A percentile compares a stretch with the other conserved stretches of the same genome.
Evolutionary conservation across 2,888 invertebrate species (phyloP).

Genomic region (Adela reaumurella): DNA sequence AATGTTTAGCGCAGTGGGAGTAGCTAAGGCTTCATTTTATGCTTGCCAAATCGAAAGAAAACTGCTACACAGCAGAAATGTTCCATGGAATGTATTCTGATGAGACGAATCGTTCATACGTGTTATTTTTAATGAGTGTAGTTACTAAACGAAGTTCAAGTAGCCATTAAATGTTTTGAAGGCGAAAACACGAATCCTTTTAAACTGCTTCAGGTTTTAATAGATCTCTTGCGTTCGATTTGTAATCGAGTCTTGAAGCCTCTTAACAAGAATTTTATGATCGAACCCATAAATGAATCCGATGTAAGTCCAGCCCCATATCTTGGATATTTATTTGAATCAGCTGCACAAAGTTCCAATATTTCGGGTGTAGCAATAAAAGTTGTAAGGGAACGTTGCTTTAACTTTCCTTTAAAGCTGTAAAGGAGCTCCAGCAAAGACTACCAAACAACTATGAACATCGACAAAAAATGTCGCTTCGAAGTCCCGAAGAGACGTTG

Average conservation of each 20-base stretch:
- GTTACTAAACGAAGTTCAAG: conserved; percentile 10
- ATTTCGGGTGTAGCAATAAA: neutral
- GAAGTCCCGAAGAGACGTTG: conserved; percentile 7
- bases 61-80: conserved; percentile 16
- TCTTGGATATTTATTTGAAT: conserved; percentile 5
- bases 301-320: conserved; percentile 4
- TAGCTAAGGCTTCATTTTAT: conserved; percentile 16
- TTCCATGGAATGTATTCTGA: conserved; percentile 13
- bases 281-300: conserved; percentile 4
- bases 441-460: conserved; percentile 9
- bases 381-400: neutral
- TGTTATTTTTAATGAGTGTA: conserved; percentile 8
- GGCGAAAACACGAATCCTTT: conserved; percentile 4
- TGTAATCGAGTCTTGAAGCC: conserved; percentile 1
- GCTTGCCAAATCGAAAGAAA: conserved; percentile 8
- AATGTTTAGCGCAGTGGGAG: conserved; percentile 18
- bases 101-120: conserved; percentile 9
- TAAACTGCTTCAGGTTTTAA: neutral
- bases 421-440: conserved; percentile 8
- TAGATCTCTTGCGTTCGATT: conserved; percentile 1
- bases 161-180: conserved; percentile 7
- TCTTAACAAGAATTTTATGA: conserved; percentile 3
- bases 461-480: conserved; percentile 9
- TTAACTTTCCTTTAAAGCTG: conserved; percentile 7
- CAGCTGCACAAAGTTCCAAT: conserved; percentile 2